phyloP scores from a whole-genome alignment of 2,888 invertebrate genomes.

The Julus scanicus region DNA sequence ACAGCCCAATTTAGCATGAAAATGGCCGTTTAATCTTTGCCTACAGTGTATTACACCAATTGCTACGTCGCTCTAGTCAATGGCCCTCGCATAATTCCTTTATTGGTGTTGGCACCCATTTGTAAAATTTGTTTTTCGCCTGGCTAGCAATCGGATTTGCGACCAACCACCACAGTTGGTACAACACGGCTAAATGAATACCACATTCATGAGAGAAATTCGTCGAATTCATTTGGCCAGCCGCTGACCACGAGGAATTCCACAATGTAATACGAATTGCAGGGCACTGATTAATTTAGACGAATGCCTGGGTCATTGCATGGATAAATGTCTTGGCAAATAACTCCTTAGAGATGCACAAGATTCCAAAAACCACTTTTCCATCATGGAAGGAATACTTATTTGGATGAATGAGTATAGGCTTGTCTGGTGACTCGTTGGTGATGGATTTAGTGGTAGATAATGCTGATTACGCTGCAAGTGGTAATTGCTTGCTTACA shows the following conservation, averaged over 20 bases:
- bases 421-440: too few relatives aligned
- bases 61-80: not conserved
- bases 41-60: not conserved
- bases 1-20: not conserved
- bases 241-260: not conserved
- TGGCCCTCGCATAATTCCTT: not conserved
- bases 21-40: not conserved
- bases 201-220: not conserved
- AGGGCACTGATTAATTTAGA: not conserved
- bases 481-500: too few relatives aligned
- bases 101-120: not conserved
- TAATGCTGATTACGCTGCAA: too few relatives aligned
- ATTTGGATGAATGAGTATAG: too few relatives aligned
- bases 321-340: not conserved
- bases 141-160: not conserved
- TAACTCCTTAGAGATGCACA: not conserved
- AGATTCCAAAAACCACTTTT: too few relatives aligned
- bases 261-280: not conserved
- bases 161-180: not conserved
- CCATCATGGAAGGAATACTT: too few relatives aligned
- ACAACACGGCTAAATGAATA: not conserved
- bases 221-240: not conserved
- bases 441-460: too few relatives aligned
- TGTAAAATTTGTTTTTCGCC: constrained; percentile 14
- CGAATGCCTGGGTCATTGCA: not conserved